Base-by-base conservation (phyloP, 1,140 invertebrate genomes). In the Pomacea maculata region DNA sequence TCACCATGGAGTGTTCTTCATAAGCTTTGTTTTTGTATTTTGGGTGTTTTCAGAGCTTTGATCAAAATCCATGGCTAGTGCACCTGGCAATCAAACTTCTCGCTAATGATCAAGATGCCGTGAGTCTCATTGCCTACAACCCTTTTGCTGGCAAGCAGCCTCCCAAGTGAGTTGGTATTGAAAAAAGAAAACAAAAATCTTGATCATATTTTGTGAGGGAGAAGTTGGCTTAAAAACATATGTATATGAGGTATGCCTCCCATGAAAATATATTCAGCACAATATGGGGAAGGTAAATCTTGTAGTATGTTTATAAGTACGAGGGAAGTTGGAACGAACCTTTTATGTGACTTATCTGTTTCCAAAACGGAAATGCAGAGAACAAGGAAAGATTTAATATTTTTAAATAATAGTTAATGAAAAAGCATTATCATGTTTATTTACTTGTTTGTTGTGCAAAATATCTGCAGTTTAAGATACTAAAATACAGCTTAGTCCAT, bases 41-140 rank as follows among this genome's bases (percentile, higher is more conserved):
- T 67, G 82, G 77, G 75, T 57, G 78, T 54, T 86, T 88, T 45
- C 86, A 92, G 91, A 89, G 83, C 79, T 91, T 89, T 68, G 84
- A 92, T 71, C 84, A 88, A 54, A 91, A 91, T 81, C 89, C 90
- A 2, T 92, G 91, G 91, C 79, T 92, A 29, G 79, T 90, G 11
- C 90, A 92, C 82, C 83, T 92, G 45, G 87, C 85, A 29, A 88
- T 86, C 0, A 92, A 92, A 78, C 83, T 92, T 52, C 83, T 92
- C 57, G 83, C 84, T 0, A 92, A 92, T 87, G 91, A 92, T 83
- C 74, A 87, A 79, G 85, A 83, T 65, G 87, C 87, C 57, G 84
- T 84, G 10, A 84, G 87, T 45, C 86, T 92, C 12, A 88, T 92
- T 61, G 85, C 78, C 21, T 67, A 88, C 74, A 92, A 92, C 84